These are phyloP conservation scores for Monarcha castaneiventris DNA, from an alignment of 2,113 vertebrate genomes.

Conservation along the genomic window DNA sequence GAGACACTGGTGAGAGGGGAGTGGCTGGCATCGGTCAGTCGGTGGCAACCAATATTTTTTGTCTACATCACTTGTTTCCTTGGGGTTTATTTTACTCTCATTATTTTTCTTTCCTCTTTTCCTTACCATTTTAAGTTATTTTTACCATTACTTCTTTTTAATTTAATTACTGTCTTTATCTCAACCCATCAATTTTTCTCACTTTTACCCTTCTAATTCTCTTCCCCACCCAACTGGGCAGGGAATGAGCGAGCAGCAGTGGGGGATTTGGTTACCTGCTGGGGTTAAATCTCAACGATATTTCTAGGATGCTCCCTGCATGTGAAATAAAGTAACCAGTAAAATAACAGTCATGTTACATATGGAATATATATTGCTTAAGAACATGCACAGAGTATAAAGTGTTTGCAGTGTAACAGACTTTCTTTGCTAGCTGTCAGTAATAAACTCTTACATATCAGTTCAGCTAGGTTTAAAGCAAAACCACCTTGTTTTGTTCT, in stretches of 20 bases:
- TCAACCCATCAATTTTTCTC: neutral
- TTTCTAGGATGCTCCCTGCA: neutral
- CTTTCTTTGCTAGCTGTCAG: neutral
- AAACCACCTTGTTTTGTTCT: neutral
- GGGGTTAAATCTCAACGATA: neutral
- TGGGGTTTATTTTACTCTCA: neutral
- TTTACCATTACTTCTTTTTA: neutral
- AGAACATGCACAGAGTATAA: neutral
- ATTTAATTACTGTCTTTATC: neutral
- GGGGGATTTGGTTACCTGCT: neutral
- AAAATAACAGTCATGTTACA: neutral
- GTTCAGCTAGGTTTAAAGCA: neutral
- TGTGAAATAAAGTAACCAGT: neutral
- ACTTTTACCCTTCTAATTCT: neutral
- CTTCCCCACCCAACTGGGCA: neutral
- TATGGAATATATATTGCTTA: neutral
- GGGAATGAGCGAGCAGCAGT: fast-evolving
- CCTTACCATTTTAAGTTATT: neutral
- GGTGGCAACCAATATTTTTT: neutral
- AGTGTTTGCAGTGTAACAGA: neutral
- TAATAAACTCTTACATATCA: neutral
- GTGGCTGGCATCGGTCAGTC: fast-evolving
- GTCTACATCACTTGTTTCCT: neutral
- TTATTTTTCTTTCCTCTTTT: no score
- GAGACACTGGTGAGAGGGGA: fast-evolving